Percentiles rank a stretch among this genome's conserved stretches.
These are phyloP conservation scores for Montipora capricornis DNA, from an alignment of 64 coral and sea anemone species.

Conservation along the genomic window DNA sequence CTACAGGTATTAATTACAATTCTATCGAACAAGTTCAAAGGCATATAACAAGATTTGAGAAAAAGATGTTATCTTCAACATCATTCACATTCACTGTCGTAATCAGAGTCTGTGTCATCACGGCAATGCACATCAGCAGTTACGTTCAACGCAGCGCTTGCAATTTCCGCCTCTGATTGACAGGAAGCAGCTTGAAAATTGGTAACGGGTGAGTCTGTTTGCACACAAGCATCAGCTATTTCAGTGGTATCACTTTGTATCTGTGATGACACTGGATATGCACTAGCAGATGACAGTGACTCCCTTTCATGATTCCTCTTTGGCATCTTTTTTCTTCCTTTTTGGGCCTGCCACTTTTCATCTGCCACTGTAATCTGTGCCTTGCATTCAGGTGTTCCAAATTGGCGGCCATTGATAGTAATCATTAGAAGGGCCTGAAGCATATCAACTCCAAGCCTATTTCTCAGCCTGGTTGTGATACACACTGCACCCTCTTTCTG, in stretches of 20 bases:
- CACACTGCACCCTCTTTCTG: conserved; percentile 10
- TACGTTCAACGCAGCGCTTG: too few relatives aligned
- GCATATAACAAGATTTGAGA: too few relatives aligned
- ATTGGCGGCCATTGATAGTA: background rate
- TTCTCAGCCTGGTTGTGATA: conserved; percentile 13
- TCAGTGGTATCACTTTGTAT: conserved; percentile 35
- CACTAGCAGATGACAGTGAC: background rate
- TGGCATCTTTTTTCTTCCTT: conserved; percentile 10
- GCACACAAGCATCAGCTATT: conserved; percentile 30
- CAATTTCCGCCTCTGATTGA: conserved; percentile 25
- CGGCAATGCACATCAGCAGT: too few relatives aligned
- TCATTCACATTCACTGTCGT: too few relatives aligned
- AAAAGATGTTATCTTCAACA: too few relatives aligned
- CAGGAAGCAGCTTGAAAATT: background rate
- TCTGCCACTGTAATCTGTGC: background rate
- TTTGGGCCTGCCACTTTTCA: background rate
- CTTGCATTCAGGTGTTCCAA: conserved; percentile 10
- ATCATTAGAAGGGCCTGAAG: conserved; percentile 24
- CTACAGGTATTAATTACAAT: too few relatives aligned
- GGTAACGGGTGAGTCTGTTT: conserved; percentile 16
- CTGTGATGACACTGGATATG: conserved; percentile 1
- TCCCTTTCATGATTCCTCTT: background rate
- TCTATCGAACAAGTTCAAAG: too few relatives aligned
- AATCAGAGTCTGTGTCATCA: too few relatives aligned
- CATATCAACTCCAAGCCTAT: background rate